These are phyloP conservation scores for Argyra leucocephala DNA, from an alignment of 2,888 invertebrate genomes.

Conservation along the genomic window DNA sequence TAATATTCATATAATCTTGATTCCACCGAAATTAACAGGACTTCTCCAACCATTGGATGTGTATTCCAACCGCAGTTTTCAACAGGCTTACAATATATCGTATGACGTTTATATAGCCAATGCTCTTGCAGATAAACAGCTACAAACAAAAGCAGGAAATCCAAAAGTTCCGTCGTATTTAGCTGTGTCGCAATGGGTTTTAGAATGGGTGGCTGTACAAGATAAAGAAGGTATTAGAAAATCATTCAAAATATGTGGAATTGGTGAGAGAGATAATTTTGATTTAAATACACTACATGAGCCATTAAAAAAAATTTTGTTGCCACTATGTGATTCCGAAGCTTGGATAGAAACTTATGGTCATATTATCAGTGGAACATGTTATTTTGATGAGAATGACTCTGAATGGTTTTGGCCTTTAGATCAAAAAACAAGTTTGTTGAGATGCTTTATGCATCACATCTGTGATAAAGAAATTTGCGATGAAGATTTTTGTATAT, in stretches of 20 bases:
- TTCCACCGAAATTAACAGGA: slow-evolving; percentile 11
- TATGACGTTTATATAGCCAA: slow-evolving; percentile 9
- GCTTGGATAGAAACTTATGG: slow-evolving; percentile 7
- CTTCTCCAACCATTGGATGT: slow-evolving; percentile 13
- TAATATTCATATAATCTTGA: slow-evolving; percentile 13
- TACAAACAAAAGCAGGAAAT: slow-evolving; percentile 14
- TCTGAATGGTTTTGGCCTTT: slow-evolving; percentile 8
- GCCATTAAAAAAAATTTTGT: slow-evolving; percentile 4
- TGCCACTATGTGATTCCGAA: slow-evolving; percentile 4
- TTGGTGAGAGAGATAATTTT: slow-evolving; percentile 9
- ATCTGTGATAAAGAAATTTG: slow-evolving; percentile 7
- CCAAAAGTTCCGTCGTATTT: slow-evolving; percentile 9
- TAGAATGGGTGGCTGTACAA: slow-evolving; percentile 10
- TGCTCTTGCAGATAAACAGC: slow-evolving; percentile 6
- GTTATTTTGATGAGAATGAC: slow-evolving; percentile 4
- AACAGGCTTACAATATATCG: slow-evolving; percentile 10
- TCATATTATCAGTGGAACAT: slow-evolving; percentile 8
- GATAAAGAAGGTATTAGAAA: slow-evolving; percentile 10
- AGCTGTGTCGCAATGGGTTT: slow-evolving; percentile 10
- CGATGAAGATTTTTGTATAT: slow-evolving; percentile 8
- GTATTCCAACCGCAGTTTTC: slow-evolving; percentile 11
- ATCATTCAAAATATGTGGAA: slow-evolving; percentile 12
- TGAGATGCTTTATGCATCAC: slow-evolving; percentile 8
- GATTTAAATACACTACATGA: slow-evolving; percentile 1
- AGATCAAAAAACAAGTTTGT: slow-evolving; percentile 9